Conservation (phyloP, 2,797 vertebrate genomes). For the Varecia variegata region DNA sequence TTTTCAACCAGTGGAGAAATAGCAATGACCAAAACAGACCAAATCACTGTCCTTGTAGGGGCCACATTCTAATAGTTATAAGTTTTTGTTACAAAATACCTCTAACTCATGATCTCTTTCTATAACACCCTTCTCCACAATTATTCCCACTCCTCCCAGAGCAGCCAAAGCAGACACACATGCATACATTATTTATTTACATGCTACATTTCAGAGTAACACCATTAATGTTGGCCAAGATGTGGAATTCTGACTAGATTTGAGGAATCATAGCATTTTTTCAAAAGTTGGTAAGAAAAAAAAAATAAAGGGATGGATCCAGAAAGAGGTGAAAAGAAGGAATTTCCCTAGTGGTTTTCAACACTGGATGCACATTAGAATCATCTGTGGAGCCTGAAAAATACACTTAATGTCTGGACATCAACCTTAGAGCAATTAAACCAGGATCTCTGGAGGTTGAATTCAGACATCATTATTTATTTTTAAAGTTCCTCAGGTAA, state of each 20-base stretch:
- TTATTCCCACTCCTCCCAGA: neutral
- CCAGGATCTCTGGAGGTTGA: neutral
- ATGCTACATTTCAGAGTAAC: neutral
- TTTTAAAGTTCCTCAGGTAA: conserved; percentile 48
- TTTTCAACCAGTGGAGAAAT: neutral
- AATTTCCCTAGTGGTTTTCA: neutral
- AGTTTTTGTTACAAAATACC: neutral
- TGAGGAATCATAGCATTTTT: neutral
- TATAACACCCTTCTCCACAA: neutral
- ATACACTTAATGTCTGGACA: neutral
- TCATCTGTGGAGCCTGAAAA: neutral
- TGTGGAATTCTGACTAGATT: neutral
- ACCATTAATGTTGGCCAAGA: neutral
- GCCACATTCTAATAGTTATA: neutral
- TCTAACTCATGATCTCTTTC: neutral
- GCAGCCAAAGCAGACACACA: neutral
- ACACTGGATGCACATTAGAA: neutral
- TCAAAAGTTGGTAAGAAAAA: neutral
- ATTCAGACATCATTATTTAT: conserved; percentile 12
- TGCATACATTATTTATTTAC: neutral
- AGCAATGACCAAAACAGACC: neutral
- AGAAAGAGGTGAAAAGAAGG: neutral
- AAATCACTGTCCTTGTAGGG: neutral
- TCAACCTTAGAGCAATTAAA: conserved; percentile 2
- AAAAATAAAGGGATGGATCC: neutral